Evolutionary conservation across 2,797 vertebrate genomes (phyloP).

Genomic region (Pampus argenteus): DNA sequence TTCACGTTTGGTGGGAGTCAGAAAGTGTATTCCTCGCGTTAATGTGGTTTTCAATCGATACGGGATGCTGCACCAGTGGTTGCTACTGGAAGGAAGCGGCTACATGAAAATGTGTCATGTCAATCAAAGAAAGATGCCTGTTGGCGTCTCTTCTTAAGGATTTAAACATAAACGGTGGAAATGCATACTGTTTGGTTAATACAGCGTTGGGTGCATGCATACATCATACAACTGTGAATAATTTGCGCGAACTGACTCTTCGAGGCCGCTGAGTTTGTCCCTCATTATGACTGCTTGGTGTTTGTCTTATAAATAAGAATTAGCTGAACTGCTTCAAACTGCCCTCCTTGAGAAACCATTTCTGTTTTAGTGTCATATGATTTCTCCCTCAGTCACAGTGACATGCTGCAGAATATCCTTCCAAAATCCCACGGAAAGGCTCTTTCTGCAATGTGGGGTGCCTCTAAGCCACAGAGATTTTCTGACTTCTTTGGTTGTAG

Average conservation of each 20-base stretch:
- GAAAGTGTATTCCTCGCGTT: too few species aligned
- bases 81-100: background rate
- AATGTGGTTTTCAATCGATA: background rate
- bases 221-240: too few species aligned
- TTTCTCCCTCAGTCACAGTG: conserved; percentile 35
- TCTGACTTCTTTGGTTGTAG: conserved; percentile 54
- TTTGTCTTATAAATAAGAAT: conserved; percentile 1
- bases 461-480: conserved; percentile 65
- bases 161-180: too few species aligned
- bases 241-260: background rate
- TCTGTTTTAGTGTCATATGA: conserved; percentile 28
- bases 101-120: background rate
- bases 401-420: conserved; percentile 55
- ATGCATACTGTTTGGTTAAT: too few species aligned
- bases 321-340: conserved; percentile 5
- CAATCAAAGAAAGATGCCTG: background rate
- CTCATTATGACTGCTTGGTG: background rate
- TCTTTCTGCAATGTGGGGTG: conserved; percentile 50
- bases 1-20: too few species aligned
- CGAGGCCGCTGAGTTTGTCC: background rate
- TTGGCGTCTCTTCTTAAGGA: too few species aligned
- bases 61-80: too few species aligned
- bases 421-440: conserved; percentile 62
- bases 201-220: too few species aligned
- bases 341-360: conserved; percentile 4